phyloP scores from a whole-genome alignment of 2,797 vertebrate genomes.

The Hozukius guyotensis region DNA sequence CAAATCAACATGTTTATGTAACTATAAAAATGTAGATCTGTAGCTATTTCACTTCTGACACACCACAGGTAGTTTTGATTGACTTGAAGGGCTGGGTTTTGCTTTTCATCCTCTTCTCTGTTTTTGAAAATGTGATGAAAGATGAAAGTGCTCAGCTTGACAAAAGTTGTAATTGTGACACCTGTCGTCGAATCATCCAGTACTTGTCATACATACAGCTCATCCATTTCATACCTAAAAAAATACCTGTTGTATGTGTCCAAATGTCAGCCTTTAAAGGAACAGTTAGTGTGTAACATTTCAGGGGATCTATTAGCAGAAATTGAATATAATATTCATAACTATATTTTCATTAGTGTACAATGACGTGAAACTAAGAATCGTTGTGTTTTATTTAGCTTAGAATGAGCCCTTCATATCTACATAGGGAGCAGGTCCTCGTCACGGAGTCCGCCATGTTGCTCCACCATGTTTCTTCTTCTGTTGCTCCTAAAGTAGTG shows the following conservation, averaged over 20 bases:
- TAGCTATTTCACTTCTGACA: conserved; percentile 21
- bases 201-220: not conserved
- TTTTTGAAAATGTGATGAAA: conserved; percentile 16
- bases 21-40: conserved; percentile 4
- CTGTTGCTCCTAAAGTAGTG: too few species aligned
- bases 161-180: conserved; percentile 31
- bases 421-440: too few species aligned
- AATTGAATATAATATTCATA: too few species aligned
- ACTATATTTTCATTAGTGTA: too few species aligned
- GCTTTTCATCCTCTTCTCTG: conserved; percentile 26
- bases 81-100: conserved; percentile 19
- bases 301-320: too few species aligned
- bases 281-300: too few species aligned
- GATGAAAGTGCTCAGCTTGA: conserved; percentile 37
- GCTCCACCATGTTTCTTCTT: too few species aligned
- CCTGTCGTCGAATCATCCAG: conserved; percentile 11
- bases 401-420: too few species aligned
- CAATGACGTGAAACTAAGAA: too few species aligned
- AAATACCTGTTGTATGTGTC: not conserved
- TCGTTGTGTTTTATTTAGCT: too few species aligned
- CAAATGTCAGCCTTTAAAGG: not conserved
- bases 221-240: not conserved
- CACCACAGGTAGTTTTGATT: conserved; percentile 35
- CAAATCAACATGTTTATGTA: not conserved
- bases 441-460: too few species aligned